phyloP scores from a whole-genome alignment of 2,113 vertebrate species.

The Sylvia atricapilla region DNA sequence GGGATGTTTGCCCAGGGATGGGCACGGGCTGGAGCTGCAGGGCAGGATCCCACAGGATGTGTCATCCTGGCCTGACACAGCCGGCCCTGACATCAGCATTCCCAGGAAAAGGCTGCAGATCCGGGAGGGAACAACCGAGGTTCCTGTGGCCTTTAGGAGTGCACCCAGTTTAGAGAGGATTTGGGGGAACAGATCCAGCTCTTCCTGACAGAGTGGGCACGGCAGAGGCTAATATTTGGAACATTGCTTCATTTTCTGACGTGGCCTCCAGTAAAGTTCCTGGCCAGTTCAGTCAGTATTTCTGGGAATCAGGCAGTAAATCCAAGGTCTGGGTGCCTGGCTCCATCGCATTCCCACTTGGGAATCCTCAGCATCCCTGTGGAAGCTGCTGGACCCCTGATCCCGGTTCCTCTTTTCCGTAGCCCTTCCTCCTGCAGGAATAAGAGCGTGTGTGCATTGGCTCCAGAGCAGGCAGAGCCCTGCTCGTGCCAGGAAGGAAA shows the following conservation, averaged over 20 bases:
- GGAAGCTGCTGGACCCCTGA: background rate
- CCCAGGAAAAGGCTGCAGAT: background rate
- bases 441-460: accelerated
- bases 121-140: accelerated
- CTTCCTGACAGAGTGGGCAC: background rate
- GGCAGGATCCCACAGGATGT: background rate
- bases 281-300: background rate
- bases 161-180: background rate
- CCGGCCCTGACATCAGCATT: background rate
- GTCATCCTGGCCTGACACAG: background rate
- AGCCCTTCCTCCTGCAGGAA: background rate
- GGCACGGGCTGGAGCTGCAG: background rate
- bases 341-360: background rate
- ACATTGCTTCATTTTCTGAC: background rate
- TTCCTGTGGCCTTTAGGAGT: background rate
- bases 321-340: background rate
- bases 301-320: background rate
- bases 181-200: background rate
- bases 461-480: background rate
- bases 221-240: background rate
- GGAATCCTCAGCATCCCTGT: background rate
- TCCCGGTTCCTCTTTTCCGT: accelerated
- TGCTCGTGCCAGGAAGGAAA: background rate
- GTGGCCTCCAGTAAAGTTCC: background rate
- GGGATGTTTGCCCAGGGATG: background rate